Percentiles rank a stretch among this genome's conserved stretches.
Evolutionary conservation across 2,797 vertebrate species (phyloP).

Genomic region (Clamator glandarius): DNA sequence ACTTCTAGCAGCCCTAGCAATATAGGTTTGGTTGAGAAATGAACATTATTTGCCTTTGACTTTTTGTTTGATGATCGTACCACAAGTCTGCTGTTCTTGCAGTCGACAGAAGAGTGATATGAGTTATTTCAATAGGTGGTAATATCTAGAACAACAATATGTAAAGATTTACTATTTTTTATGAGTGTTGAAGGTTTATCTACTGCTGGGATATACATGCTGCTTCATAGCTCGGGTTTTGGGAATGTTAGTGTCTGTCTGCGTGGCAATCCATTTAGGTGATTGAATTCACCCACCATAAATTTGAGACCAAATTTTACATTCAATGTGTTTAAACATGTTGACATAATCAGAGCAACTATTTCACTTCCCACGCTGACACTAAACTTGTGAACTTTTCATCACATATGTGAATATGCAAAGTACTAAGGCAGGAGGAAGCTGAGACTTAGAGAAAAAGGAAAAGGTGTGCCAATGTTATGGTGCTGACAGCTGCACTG

Average conservation of each 20-base stretch:
- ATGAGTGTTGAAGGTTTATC: not conserved
- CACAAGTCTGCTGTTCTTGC: not conserved
- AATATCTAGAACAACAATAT: not conserved
- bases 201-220: not conserved
- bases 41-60: not conserved
- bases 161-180: not conserved
- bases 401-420: not conserved
- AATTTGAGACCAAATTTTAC: not conserved
- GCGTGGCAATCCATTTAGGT: not conserved
- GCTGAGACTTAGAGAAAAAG: not conserved
- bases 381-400: not conserved
- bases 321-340: not conserved
- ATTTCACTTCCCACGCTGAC: not conserved
- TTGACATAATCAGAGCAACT: not conserved
- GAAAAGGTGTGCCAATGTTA: conserved; percentile 10
- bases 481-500: not conserved
- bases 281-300: not conserved
- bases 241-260: not conserved
- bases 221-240: not conserved
- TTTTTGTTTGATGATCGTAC: not conserved
- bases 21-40: not conserved
- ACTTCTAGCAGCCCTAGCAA: not conserved
- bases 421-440: conserved; percentile 6
- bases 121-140: not conserved
- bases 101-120: not conserved